Conservation (phyloP, 2,888 invertebrate species). For the Xanthorhoe spadicearia region DNA sequence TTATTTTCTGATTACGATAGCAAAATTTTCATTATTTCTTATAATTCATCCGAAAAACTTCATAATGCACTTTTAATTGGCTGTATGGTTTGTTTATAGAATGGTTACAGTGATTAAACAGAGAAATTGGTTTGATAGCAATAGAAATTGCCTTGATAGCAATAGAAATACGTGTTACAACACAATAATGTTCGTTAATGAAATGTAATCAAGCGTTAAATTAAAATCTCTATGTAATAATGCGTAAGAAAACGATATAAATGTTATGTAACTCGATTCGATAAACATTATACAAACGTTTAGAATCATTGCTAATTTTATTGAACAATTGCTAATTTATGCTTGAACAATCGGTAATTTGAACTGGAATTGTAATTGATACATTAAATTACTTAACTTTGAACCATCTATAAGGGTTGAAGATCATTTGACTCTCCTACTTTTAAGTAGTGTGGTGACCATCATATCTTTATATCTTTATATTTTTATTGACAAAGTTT, state of each 20-base stretch:
- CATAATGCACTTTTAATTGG: constrained; percentile 33
- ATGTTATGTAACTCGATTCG: constrained; percentile 32
- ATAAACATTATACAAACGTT: constrained; percentile 17
- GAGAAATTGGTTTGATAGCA: constrained; percentile 69
- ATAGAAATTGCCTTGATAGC: constrained; percentile 62
- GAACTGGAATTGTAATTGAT: not conserved
- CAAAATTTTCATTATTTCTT: constrained; percentile 24
- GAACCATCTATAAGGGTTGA: too few relatives aligned
- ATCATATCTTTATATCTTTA: too few relatives aligned
- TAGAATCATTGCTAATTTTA: constrained; percentile 17
- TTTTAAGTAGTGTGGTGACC: too few relatives aligned
- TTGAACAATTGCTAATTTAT: constrained; percentile 22
- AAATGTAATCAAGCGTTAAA: constrained; percentile 72
- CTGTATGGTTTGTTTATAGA: constrained; percentile 50
- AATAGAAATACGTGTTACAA: constrained; percentile 62
- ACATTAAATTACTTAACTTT: not conserved
- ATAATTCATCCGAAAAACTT: constrained; percentile 35
- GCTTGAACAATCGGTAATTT: constrained; percentile 12
- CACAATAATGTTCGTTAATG: constrained; percentile 67
- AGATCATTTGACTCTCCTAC: too few relatives aligned
- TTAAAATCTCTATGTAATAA: constrained; percentile 65
- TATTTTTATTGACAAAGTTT: too few relatives aligned
- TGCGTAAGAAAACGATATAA: constrained; percentile 29
- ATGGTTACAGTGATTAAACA: constrained; percentile 73
- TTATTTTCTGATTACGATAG: constrained; percentile 15